These are phyloP conservation scores for Cephus pygmeus DNA, from an alignment of 2,888 invertebrate genomes.

Conservation along the genomic window DNA sequence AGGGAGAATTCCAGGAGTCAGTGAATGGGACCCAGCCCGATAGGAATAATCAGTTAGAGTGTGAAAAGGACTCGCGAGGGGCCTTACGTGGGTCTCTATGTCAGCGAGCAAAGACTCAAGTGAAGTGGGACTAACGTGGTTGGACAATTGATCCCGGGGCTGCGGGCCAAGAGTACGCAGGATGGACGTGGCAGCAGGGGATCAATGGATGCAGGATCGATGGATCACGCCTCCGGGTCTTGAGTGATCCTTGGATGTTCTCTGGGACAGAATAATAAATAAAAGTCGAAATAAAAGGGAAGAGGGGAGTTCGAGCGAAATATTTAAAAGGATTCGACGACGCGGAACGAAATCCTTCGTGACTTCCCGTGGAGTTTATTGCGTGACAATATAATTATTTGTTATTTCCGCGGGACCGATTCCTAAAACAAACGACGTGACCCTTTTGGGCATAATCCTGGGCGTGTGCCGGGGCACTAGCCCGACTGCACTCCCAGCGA, in stretches of 20 bases:
- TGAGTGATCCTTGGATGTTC: not conserved
- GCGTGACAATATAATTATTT: conserved; percentile 58
- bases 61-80: not conserved
- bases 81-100: not conserved
- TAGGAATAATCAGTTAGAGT: not conserved
- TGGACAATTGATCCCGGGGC: not conserved
- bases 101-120: not conserved
- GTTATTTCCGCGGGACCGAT: conserved; percentile 14
- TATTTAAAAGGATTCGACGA: not conserved
- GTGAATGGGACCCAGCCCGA: not conserved
- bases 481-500: not conserved
- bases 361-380: conserved; percentile 43
- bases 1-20: not conserved
- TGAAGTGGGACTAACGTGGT: not conserved
- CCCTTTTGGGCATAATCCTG: not conserved
- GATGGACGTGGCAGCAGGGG: not conserved
- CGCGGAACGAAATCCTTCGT: conserved; percentile 5
- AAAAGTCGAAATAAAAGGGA: not conserved
- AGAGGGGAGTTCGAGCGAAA: not conserved
- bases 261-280: not conserved
- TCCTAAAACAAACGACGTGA: not conserved
- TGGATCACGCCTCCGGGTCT: conserved; percentile 4
- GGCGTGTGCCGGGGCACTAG: not conserved
- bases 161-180: not conserved
- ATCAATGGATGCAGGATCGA: not conserved